Percentiles rank a stretch among this genome's conserved stretches.
Evolutionary conservation across 2,797 vertebrate species (phyloP).

Genomic region (Rhadinocentrus ornatus): DNA sequence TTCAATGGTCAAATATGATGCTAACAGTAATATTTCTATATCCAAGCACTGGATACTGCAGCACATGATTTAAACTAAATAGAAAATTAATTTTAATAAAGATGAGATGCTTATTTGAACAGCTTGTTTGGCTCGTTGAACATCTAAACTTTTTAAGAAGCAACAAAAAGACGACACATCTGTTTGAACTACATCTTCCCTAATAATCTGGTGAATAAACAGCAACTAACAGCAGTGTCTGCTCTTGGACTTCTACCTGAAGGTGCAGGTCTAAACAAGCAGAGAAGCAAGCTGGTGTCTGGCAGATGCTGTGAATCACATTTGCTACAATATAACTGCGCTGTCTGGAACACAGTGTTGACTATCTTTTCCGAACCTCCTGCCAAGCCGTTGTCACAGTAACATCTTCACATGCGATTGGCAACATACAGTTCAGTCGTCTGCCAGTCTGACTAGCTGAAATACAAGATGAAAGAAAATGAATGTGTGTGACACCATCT

Average conservation of each 20-base stretch:
- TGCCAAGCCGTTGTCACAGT: conserved; percentile 31
- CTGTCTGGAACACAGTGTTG: conserved; percentile 10
- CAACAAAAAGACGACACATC: neutral
- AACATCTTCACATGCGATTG: conserved; percentile 32
- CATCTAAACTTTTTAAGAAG: neutral
- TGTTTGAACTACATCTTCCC: neutral
- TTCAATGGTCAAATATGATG: no score
- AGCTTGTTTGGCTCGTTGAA: neutral
- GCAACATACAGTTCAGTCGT: conserved; percentile 13
- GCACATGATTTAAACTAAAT: no score
- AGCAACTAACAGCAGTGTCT: neutral
- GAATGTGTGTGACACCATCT: neutral
- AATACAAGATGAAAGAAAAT: conserved; percentile 14
- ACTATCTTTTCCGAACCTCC: conserved; percentile 5
- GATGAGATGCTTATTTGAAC: no score
- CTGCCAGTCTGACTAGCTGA: conserved; percentile 23
- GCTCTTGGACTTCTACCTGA: neutral
- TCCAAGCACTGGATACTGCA: no score
- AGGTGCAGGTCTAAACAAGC: neutral
- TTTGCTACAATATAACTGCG: conserved; percentile 1
- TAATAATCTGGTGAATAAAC: neutral
- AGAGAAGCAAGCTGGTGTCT: neutral
- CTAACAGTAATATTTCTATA: no score
- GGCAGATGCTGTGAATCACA: conserved; percentile 23
- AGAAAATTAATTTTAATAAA: no score